Base-by-base conservation (phyloP, 2,797 vertebrate genomes). In the Pipistrellus nathusii region DNA sequence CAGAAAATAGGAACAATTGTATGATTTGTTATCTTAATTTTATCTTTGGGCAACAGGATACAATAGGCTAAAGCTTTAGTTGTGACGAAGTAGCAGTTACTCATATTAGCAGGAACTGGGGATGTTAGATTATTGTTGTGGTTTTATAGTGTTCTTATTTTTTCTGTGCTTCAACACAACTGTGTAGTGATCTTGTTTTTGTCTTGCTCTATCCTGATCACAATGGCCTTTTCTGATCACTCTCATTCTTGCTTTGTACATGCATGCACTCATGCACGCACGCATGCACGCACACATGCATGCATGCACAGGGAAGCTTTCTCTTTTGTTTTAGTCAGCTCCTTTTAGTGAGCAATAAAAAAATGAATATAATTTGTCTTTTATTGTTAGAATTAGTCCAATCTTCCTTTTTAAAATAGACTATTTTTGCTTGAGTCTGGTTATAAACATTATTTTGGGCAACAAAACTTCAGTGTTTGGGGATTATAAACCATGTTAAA, bases 341-440 rank as follows among this genome's bases (percentile, higher is more conserved):
- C 25, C 83, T 77, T 90, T 83, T 87, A 20, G 48, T 81, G 48
- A 86, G 21, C 15, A 86, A 44, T 69, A 82, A 90, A 81, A 59
- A 71, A 46, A n/a, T 46, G 23, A 82, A 46, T 81, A 18, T 69
- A 82, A 85, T 41, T 77, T 83, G 20, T 38, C 27, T 93, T 85
- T 95, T 80, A 73, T 77, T 75, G 8, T 84, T 88, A 86, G 23
- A 30, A 41, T 82, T 20, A 75, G 20, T 73, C 9, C 14, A 82
- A 17, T 18, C 0, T 75, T 95, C 27, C 44, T 69, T 90, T 69
- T 76, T 25, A 21, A 78, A 85, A 76, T 55, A 89, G 53, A 12
- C 23, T 69, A 8, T 75, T 90, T 93, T 93, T 86, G 93, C 15
- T 25, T 71, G 18, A 27, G 2, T 76, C 44, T 77, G 25, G 13